Evolutionary conservation across 2,888 invertebrate genomes (phyloP).

Genomic region (Gari tellinella): DNA sequence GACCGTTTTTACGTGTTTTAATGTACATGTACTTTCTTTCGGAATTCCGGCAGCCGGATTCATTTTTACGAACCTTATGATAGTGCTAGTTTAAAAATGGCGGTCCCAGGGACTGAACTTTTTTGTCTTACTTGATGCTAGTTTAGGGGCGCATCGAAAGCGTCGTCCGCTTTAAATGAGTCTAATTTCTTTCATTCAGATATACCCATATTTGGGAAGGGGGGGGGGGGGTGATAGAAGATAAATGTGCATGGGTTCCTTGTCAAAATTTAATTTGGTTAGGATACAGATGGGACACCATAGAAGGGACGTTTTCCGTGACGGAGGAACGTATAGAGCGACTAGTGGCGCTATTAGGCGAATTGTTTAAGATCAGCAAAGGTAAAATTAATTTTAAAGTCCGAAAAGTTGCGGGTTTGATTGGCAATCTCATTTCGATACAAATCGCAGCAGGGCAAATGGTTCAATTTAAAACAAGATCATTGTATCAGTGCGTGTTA

Average conservation of each 20-base stretch:
- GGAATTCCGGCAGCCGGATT: conserved; percentile 17
- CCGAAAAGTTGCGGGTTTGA: conserved; percentile 29
- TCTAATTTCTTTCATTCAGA: conserved; percentile 1
- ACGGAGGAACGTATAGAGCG: conserved; percentile 4
- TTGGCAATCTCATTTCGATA: conserved; percentile 36
- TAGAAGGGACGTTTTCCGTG: neutral
- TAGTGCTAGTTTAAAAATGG: conserved; percentile 14
- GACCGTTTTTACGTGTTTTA: conserved; percentile 16
- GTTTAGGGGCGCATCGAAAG: conserved; percentile 17
- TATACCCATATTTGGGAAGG: conserved; percentile 17
- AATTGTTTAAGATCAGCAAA: neutral
- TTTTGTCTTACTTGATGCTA: conserved; percentile 20
- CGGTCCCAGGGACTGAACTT: conserved; percentile 6
- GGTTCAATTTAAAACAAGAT: too few species aligned
- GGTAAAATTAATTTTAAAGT: conserved; percentile 21
- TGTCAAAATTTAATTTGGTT: conserved; percentile 13
- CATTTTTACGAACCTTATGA: conserved; percentile 9
- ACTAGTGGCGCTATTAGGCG: neutral
- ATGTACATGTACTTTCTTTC: conserved; percentile 28
- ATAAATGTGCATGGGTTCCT: conserved; percentile 17
- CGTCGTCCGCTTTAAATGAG: too few species aligned
- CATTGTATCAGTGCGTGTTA: too few species aligned
- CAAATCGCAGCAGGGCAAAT: conserved; percentile 25
- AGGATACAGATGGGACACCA: too few species aligned
- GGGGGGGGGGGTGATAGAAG: too few species aligned